phyloP scores from a whole-genome alignment of 2,797 vertebrate genomes.

The Distichodus sexfasciatus region DNA sequence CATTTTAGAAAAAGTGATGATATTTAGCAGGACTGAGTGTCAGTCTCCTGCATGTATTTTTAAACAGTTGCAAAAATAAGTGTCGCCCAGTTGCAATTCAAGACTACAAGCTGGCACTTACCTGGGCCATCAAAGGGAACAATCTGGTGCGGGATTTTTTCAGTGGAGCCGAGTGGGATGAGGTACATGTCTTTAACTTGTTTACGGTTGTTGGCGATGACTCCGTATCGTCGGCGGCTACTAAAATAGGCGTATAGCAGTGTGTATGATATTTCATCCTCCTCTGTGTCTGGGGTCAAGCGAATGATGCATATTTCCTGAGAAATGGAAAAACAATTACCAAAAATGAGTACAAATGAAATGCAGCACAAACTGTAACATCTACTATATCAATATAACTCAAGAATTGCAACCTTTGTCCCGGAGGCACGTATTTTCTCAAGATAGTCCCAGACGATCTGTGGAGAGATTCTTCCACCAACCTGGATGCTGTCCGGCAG shows the following conservation, averaged over 20 bases:
- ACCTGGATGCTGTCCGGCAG: slow-evolving; percentile 95
- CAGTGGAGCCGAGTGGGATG: slow-evolving; percentile 88
- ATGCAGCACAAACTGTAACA: too few species aligned
- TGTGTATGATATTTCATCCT: slow-evolving; percentile 97
- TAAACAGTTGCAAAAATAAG: too few species aligned
- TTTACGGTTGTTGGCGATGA: slow-evolving; percentile 96
- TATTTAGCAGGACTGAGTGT: too few species aligned
- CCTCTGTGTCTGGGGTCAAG: slow-evolving; percentile 93
- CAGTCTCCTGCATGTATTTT: too few species aligned
- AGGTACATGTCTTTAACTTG: slow-evolving; percentile 99
- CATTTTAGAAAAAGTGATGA: too few species aligned
- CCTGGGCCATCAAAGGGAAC: slow-evolving; percentile 98
- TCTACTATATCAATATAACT: neutral
- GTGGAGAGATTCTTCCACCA: slow-evolving; percentile 95
- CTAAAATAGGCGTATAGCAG: slow-evolving; percentile 97
- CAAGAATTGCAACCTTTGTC: slow-evolving; percentile 83
- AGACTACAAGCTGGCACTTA: too few species aligned
- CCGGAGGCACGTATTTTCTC: slow-evolving; percentile 98
- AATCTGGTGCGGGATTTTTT: slow-evolving; percentile 98
- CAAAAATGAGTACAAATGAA: slow-evolving; percentile 10
- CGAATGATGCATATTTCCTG: slow-evolving; percentile 97
- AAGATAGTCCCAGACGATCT: slow-evolving; percentile 97
- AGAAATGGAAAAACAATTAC: neutral
- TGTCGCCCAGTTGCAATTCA: too few species aligned
- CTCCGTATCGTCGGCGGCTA: slow-evolving; percentile 94